A percentile compares a stretch with the other conserved stretches of the same genome.
These are phyloP conservation scores for Eristalinus sepulchralis DNA, from an alignment of 2,888 invertebrate species.

Conservation along the genomic window DNA sequence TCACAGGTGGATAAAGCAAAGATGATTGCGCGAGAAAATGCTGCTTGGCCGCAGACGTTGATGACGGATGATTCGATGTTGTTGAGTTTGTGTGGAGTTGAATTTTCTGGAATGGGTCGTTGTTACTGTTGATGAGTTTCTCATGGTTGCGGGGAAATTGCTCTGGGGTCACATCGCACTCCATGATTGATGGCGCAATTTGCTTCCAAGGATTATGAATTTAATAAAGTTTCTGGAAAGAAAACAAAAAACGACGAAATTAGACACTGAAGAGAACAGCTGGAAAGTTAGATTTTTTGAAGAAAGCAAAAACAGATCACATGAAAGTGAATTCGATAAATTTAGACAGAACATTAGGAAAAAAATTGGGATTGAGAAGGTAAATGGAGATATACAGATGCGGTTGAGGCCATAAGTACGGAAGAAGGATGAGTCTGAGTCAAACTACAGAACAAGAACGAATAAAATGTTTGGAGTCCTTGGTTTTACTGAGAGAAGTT, in stretches of 20 bases:
- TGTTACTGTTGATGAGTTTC: constrained; percentile 59
- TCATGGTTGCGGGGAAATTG: constrained; percentile 64
- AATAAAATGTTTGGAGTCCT: too few species aligned
- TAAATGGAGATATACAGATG: too few species aligned
- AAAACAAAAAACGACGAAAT: neutral
- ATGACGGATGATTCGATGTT: constrained; percentile 54
- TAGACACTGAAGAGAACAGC: neutral
- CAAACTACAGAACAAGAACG: too few species aligned
- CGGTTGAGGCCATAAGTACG: too few species aligned
- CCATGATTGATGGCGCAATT: constrained; percentile 69
- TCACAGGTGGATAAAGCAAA: constrained; percentile 61
- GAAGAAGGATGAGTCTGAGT: too few species aligned
- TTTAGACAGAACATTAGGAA: too few species aligned
- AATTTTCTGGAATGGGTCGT: constrained; percentile 69
- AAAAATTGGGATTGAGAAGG: too few species aligned
- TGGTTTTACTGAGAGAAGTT: too few species aligned
- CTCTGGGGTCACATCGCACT: constrained; percentile 74
- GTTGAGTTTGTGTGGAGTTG: constrained; percentile 64
- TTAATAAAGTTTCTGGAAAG: constrained; percentile 31
- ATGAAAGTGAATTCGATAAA: too few species aligned
- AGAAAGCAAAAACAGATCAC: too few species aligned
- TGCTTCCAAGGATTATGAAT: constrained; percentile 20
- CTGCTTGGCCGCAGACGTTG: constrained; percentile 53
- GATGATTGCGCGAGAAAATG: constrained; percentile 68
- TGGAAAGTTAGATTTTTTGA: neutral